Evolutionary conservation across 2,797 vertebrate genomes (phyloP).

Genomic region (Enteromius anoplus): DNA sequence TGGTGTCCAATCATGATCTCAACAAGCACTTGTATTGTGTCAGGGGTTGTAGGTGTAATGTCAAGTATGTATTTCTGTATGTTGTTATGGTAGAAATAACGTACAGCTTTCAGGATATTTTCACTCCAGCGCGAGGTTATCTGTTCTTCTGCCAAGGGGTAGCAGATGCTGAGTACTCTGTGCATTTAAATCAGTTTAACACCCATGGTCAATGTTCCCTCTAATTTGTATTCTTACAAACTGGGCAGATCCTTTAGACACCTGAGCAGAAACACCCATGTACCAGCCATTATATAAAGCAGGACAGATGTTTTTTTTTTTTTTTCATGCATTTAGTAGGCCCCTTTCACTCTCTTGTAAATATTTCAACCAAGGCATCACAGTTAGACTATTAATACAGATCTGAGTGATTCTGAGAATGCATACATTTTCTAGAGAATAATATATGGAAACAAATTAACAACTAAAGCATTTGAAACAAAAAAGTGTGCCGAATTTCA

Average conservation of each 20-base stretch:
- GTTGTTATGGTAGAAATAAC: not conserved
- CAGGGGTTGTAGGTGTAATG: not conserved
- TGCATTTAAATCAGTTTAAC: slow-evolving; percentile 28
- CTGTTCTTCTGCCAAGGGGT: not conserved
- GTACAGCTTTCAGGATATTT: slow-evolving; percentile 15
- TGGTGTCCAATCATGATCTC: slow-evolving; percentile 9
- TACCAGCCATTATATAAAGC: not conserved
- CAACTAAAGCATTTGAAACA: not conserved
- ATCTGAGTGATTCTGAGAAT: not conserved
- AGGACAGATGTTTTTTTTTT: not conserved
- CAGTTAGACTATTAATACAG: not conserved
- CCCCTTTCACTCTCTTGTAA: not conserved
- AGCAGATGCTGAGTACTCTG: not conserved
- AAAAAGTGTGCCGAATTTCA: not conserved
- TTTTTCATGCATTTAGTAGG: not conserved
- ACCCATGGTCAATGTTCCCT: not conserved
- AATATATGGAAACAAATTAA: not conserved
- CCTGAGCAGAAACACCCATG: not conserved
- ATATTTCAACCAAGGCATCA: not conserved
- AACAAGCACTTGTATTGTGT: not conserved
- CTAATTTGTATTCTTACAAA: not conserved
- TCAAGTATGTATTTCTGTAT: not conserved
- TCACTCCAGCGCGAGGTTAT: not conserved
- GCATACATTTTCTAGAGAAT: not conserved
- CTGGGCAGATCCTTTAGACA: not conserved